These are phyloP conservation scores for Callaeas wilsoni DNA, from an alignment of 2,113 vertebrate species.

Conservation along the genomic window DNA sequence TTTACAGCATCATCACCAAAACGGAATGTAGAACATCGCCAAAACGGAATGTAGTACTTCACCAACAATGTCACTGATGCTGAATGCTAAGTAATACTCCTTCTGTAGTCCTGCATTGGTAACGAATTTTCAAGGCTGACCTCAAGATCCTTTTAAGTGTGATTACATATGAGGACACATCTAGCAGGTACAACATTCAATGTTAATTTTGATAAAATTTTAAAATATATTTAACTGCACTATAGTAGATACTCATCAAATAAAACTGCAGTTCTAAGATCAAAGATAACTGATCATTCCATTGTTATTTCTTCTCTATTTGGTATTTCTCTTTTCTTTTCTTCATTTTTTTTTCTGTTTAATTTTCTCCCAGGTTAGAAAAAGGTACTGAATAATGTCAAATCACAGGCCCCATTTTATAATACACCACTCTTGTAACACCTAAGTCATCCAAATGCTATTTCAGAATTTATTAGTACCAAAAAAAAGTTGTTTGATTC, in stretches of 20 bases:
- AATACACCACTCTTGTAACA: background rate
- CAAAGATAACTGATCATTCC: background rate
- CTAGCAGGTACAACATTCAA: background rate
- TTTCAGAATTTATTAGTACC: background rate
- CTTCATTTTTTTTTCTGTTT: background rate
- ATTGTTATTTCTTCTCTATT: background rate
- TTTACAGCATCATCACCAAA: background rate
- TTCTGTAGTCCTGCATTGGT: background rate
- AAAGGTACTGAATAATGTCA: background rate
- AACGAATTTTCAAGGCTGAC: background rate
- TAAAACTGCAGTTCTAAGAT: background rate
- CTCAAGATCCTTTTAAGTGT: background rate
- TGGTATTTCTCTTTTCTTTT: background rate
- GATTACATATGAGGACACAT: background rate
- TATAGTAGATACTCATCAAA: background rate
- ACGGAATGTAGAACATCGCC: background rate
- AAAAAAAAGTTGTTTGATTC: too few species aligned
- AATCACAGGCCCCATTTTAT: background rate
- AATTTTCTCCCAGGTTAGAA: background rate
- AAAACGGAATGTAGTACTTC: background rate
- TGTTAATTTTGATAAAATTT: background rate
- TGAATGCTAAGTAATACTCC: background rate
- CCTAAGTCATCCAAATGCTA: background rate
- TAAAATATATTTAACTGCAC: background rate
- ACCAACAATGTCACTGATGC: background rate